Percentiles rank a stretch among this genome's conserved stretches.
Evolutionary conservation across 2,113 vertebrate genomes (phyloP).

Genomic region (Hippocampus comes): DNA sequence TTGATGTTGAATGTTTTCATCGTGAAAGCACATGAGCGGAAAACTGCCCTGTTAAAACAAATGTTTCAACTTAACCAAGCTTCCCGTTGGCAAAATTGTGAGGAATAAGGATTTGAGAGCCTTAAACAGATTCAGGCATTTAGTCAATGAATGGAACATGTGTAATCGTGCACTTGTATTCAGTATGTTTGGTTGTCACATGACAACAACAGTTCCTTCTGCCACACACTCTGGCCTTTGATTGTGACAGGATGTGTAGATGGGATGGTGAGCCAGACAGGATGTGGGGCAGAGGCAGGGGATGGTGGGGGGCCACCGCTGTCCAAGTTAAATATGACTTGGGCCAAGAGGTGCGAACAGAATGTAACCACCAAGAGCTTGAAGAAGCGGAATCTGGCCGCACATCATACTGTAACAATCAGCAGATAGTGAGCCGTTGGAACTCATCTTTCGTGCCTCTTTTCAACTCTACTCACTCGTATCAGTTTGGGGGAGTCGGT

Average conservation of each 20-base stretch:
- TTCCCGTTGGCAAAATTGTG: not conserved
- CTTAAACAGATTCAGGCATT: not conserved
- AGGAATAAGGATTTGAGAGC: not conserved
- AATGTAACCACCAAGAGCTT: constrained; percentile 19
- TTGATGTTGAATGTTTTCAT: no score
- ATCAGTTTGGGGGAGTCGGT: no score
- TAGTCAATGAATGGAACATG: not conserved
- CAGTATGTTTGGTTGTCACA: constrained; percentile 5
- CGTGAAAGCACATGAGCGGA: not conserved
- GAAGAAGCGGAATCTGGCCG: constrained; percentile 25
- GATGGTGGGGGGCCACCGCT: not conserved
- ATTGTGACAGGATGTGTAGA: constrained; percentile 8
- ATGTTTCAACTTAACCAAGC: not conserved
- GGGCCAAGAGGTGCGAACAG: constrained; percentile 17
- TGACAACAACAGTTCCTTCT: not conserved
- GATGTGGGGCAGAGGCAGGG: constrained; percentile 28
- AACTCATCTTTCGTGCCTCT: no score
- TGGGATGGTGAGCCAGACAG: not conserved
- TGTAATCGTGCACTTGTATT: not conserved
- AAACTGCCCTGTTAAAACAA: not conserved
- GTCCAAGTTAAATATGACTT: not conserved
- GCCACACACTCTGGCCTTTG: not conserved
- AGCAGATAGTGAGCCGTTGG: not conserved
- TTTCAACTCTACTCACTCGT: no score
- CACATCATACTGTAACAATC: no score